Conservation (phyloP, 64 coral and sea anemone genomes). For the Pocillopora damicornis region DNA sequence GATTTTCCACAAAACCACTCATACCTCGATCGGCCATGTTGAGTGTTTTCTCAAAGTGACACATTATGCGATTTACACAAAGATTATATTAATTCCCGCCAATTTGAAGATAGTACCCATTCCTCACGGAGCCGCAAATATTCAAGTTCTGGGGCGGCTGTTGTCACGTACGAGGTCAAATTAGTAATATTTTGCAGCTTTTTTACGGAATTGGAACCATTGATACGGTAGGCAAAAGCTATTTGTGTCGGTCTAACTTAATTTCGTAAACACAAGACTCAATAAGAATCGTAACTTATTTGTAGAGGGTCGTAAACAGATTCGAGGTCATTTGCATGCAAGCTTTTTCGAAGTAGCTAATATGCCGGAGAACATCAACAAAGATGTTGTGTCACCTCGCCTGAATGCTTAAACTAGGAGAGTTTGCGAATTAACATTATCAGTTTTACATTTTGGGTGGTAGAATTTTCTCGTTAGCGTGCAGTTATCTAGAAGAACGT, state of each 20-base stretch:
- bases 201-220: background rate
- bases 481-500: no score
- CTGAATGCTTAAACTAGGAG: no score
- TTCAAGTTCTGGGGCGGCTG: background rate
- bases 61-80: background rate
- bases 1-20: background rate
- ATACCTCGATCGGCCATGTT: constrained; percentile 23
- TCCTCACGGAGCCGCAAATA: constrained; percentile 31
- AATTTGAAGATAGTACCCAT: background rate
- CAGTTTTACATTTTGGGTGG: no score
- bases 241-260: background rate
- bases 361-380: background rate
- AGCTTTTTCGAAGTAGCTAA: background rate
- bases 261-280: background rate
- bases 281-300: background rate
- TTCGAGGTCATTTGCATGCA: background rate
- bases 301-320: background rate
- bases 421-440: no score
- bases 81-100: background rate
- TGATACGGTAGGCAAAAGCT: background rate
- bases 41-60: background rate
- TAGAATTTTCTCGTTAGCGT: no score
- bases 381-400: no score
- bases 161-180: background rate
- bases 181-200: background rate